Percentiles rank a stretch among this genome's conserved stretches.
Conservation (phyloP, 2,797 vertebrate genomes). For the Cryptoprocta ferox region DNA sequence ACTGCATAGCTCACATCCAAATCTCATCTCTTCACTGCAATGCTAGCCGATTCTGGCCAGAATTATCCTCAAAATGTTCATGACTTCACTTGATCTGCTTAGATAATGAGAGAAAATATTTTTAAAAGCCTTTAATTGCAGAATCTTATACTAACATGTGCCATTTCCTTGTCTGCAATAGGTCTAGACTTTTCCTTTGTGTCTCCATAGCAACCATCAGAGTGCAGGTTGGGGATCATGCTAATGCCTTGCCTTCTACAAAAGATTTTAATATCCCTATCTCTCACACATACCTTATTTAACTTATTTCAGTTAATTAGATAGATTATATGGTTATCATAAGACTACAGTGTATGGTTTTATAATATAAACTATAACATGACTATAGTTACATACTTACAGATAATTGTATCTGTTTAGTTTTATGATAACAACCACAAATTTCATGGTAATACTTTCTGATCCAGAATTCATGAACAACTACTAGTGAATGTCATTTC, state of each 20-base stretch:
- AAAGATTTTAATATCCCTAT: neutral
- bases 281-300: neutral
- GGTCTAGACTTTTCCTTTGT: neutral
- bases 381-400: neutral
- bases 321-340: neutral
- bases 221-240: constrained; percentile 22
- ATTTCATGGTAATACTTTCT: neutral
- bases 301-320: neutral
- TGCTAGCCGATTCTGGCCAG: neutral
- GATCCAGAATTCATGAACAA: neutral
- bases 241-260: neutral
- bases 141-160: neutral
- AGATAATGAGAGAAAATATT: neutral
- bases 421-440: neutral
- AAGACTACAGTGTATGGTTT: neutral
- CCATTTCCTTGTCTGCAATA: neutral
- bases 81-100: neutral
- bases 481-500: neutral
- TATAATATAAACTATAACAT: neutral
- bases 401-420: neutral
- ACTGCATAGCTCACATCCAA: neutral
- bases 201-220: constrained; percentile 72
- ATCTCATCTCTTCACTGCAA: neutral
- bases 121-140: neutral
- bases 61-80: neutral